Conservation (phyloP, 2,113 vertebrate genomes). For the Chionodraco myersi region DNA sequence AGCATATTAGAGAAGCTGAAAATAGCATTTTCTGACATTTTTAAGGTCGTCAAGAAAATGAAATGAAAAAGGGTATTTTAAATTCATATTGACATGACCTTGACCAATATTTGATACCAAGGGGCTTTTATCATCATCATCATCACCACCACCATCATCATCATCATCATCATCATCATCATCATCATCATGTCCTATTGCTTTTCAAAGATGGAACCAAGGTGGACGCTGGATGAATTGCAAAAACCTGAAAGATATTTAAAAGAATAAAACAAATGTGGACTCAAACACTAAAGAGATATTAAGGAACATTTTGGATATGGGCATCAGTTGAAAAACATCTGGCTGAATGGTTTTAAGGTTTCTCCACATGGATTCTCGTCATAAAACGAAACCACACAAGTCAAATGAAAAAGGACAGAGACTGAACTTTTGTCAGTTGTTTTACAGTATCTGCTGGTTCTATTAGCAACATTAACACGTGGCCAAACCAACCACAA, state of each 20-base stretch:
- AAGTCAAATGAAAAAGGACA: background rate
- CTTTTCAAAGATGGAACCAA: background rate
- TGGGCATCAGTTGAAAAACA: background rate
- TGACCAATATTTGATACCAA: too few relatives aligned
- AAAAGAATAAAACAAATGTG: background rate
- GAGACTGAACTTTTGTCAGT: background rate
- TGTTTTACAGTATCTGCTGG: constrained; percentile 9
- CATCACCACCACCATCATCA: too few relatives aligned
- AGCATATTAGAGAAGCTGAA: too few relatives aligned
- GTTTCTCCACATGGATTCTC: background rate
- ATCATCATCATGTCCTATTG: background rate
- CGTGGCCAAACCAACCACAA: background rate
- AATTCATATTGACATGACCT: too few relatives aligned
- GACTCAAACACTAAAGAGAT: background rate
- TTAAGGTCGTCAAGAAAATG: too few relatives aligned
- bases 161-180: too few relatives aligned
- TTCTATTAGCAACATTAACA: constrained; percentile 3
- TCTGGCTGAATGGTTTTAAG: background rate
- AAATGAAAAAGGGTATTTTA: too few relatives aligned
- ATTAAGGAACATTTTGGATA: background rate
- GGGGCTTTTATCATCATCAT: too few relatives aligned
- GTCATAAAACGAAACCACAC: constrained; percentile 2
- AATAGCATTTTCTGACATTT: too few relatives aligned
- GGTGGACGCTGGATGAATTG: background rate
- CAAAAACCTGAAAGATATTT: background rate